These are phyloP conservation scores for Troides aeacus DNA, from an alignment of 2,888 invertebrate species.

Conservation along the genomic window DNA sequence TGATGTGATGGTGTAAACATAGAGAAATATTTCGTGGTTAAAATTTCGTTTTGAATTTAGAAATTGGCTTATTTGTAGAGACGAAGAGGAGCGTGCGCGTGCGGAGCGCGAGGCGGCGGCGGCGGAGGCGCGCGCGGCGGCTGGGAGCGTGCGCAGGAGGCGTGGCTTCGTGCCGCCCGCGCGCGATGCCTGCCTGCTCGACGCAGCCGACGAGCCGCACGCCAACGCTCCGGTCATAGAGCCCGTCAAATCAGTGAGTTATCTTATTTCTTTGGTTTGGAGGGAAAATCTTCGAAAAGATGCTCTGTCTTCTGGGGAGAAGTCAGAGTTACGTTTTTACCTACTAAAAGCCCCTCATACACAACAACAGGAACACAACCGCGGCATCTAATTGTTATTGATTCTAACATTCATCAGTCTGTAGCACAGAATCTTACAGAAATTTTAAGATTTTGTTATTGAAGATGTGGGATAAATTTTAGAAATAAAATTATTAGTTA, in stretches of 20 bases:
- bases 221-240: constrained; percentile 52
- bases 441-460: too few species aligned
- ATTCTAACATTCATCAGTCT: background rate
- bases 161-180: constrained; percentile 82
- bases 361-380: too few species aligned
- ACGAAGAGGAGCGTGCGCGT: constrained; percentile 50
- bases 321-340: too few species aligned
- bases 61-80: constrained; percentile 33
- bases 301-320: too few species aligned
- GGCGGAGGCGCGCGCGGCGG: constrained; percentile 42
- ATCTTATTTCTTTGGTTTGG: background rate
- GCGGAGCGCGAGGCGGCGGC: constrained; percentile 58
- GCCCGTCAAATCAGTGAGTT: constrained; percentile 39
- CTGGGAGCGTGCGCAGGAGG: constrained; percentile 44
- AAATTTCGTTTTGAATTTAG: background rate
- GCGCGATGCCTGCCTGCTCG: constrained; percentile 73
- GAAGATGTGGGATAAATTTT: too few species aligned
- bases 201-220: constrained; percentile 70
- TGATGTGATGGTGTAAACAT: too few species aligned
- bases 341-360: too few species aligned
- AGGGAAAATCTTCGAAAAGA: too few species aligned
- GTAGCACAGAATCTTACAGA: too few species aligned
- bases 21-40: background rate
- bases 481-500: too few species aligned
- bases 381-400: background rate